Conservation (phyloP, 2,113 vertebrate genomes). For the Syrrhaptes paradoxus region DNA sequence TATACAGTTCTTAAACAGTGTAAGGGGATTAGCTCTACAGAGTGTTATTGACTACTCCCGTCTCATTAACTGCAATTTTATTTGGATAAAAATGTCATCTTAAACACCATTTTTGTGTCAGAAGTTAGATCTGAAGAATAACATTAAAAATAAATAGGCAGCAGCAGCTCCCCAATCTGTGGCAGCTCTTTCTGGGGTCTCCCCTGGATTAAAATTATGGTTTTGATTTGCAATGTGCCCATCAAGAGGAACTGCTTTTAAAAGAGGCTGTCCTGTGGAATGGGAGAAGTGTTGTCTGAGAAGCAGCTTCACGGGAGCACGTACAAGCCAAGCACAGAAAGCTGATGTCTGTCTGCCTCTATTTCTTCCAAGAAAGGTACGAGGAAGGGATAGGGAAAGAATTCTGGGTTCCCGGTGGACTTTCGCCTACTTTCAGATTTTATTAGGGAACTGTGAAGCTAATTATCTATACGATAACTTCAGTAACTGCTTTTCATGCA, state of each 20-base stretch:
- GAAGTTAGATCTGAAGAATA: constrained; percentile 55
- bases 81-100: constrained; percentile 66
- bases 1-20: constrained; percentile 60
- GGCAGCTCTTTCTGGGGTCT: not conserved
- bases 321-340: not conserved
- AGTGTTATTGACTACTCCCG: constrained; percentile 52
- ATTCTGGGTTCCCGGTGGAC: not conserved
- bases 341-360: not conserved
- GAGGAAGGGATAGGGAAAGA: not conserved
- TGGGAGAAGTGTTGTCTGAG: not conserved
- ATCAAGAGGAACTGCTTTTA: not conserved
- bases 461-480: not conserved
- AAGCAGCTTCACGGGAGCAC: constrained; percentile 3
- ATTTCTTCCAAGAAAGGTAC: not conserved
- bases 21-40: constrained; percentile 66
- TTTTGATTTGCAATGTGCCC: constrained; percentile 4
- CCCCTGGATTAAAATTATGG: not conserved
- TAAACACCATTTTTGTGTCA: constrained; percentile 45
- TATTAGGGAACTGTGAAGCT: constrained; percentile 24
- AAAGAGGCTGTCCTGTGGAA: not conserved
- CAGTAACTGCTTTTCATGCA: constrained; percentile 19
- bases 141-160: constrained; percentile 28
- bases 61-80: constrained; percentile 65
- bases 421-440: not conserved
- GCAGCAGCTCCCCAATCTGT: not conserved